Evolutionary conservation across 2,888 invertebrate species (phyloP).

Genomic region (Macrophya annulata): DNA sequence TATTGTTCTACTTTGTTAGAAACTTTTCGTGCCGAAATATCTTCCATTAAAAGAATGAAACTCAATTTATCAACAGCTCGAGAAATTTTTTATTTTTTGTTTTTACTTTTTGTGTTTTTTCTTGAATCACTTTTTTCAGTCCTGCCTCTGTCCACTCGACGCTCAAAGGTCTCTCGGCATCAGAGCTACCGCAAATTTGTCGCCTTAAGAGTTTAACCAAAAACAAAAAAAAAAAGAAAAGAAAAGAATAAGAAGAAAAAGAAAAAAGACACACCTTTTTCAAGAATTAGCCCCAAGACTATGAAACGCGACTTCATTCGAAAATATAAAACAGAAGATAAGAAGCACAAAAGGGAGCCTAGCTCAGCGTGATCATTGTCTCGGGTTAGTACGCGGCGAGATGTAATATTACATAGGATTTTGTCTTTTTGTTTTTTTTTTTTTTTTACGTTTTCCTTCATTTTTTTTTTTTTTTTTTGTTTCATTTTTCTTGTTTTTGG

Average conservation of each 20-base stretch:
- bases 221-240: too few species aligned
- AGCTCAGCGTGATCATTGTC: constrained; percentile 7
- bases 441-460: neutral
- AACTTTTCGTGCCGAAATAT: constrained; percentile 25
- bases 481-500: neutral
- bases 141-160: constrained; percentile 4
- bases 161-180: neutral
- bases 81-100: neutral
- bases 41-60: constrained; percentile 45
- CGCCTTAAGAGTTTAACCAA: neutral
- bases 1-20: constrained; percentile 24
- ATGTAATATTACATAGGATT: constrained; percentile 1
- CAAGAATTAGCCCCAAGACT: constrained; percentile 12
- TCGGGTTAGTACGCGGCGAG: neutral
- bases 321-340: constrained; percentile 6
- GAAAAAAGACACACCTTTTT: constrained; percentile 9
- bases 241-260: neutral
- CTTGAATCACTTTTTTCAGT: constrained; percentile 10
- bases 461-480: neutral
- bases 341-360: neutral
- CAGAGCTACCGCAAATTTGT: constrained; percentile 33
- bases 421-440: neutral
- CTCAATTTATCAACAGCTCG: constrained; percentile 30
- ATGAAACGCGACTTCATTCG: constrained; percentile 1
- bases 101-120: neutral